A percentile compares a stretch with the other conserved stretches of the same genome.
Evolutionary conservation across 2,888 invertebrate species (phyloP).

Genomic region (Tipula lateralis): DNA sequence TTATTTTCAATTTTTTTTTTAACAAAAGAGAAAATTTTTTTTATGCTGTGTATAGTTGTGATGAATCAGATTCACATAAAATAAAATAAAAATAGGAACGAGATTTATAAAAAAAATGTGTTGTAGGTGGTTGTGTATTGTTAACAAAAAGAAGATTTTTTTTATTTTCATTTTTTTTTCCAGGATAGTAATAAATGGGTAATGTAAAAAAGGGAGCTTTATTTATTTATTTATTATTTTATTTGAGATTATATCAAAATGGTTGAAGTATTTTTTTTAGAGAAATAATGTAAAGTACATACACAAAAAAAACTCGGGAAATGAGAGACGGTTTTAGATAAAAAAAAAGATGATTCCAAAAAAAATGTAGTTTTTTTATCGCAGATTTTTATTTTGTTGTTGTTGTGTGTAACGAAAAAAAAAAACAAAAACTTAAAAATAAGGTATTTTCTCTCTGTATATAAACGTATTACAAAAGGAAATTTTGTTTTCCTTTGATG

Average conservation of each 20-base stretch:
- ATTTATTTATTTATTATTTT: constrained; percentile 24
- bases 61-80: constrained; percentile 28
- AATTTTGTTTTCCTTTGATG: constrained; percentile 29
- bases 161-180: constrained; percentile 4
- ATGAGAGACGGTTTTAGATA: constrained; percentile 19
- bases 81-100: constrained; percentile 24
- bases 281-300: constrained; percentile 27
- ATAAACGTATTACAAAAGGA: constrained; percentile 26
- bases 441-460: constrained; percentile 15
- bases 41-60: constrained; percentile 27
- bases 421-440: neutral
- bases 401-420: neutral
- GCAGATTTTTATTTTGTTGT: constrained; percentile 4
- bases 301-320: neutral
- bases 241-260: constrained; percentile 28
- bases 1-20: neutral
- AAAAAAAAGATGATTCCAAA: neutral
- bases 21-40: neutral
- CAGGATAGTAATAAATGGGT: neutral
- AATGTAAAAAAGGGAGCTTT: constrained; percentile 28
- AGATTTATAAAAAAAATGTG: constrained; percentile 20
- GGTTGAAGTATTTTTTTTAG: constrained; percentile 26
- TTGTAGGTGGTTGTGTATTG: constrained; percentile 19
- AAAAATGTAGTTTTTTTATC: constrained; percentile 12
- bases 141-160: neutral